A percentile compares a stretch with the other conserved stretches of the same genome.
phyloP scores from a whole-genome alignment of 2,888 invertebrate species.

The Acleris sparsana region DNA sequence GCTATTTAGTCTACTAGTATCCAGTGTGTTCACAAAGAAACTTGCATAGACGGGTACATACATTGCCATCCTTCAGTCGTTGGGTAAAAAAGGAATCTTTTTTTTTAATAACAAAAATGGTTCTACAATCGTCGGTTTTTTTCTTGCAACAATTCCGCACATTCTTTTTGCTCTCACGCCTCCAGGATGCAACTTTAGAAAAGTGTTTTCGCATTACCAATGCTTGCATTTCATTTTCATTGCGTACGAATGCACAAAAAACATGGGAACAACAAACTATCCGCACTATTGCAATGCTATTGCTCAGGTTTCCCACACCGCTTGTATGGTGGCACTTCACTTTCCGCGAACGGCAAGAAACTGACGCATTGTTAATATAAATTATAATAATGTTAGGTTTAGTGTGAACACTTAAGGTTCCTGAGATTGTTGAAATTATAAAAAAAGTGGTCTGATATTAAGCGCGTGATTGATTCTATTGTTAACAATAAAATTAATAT shows the following conservation, averaged over 20 bases:
- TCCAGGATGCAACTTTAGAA: too few species aligned
- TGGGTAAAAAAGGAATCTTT: too few species aligned
- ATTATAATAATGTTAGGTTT: conserved; percentile 22
- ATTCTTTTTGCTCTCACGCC: background rate
- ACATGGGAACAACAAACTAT: conserved; percentile 10
- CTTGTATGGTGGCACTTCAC: conserved; percentile 16
- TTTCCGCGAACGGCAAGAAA: conserved; percentile 27
- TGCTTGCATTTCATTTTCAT: background rate
- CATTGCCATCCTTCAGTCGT: too few species aligned
- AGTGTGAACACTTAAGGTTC: background rate
- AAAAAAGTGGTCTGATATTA: background rate
- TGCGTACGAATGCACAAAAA: background rate
- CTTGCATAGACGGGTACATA: too few species aligned
- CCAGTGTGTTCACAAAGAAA: too few species aligned
- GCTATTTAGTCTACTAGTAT: too few species aligned
- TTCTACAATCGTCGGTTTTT: background rate
- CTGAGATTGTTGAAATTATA: background rate
- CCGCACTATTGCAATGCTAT: conserved; percentile 11
- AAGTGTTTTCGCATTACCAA: background rate
- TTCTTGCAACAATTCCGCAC: background rate
- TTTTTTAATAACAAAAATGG: too few species aligned
- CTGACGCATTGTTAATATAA: conserved; percentile 18
- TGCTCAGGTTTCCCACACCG: conserved; percentile 23
- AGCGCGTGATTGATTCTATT: too few species aligned
- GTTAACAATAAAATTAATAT: too few species aligned